These are phyloP conservation scores for Linnaemya tessellans DNA, from an alignment of 2,888 invertebrate genomes.

Conservation along the genomic window DNA sequence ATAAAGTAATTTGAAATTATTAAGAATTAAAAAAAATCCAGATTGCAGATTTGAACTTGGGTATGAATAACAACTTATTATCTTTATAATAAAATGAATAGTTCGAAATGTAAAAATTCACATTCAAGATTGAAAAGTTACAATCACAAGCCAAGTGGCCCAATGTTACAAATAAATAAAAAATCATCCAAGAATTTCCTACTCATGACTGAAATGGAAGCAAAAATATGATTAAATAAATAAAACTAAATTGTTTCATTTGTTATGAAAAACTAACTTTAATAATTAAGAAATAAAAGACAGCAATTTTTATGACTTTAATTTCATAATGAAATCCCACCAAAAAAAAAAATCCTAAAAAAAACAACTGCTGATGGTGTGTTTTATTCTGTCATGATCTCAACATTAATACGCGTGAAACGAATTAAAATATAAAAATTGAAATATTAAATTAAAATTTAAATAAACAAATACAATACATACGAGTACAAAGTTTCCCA, in stretches of 20 bases:
- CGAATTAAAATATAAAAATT: conserved; percentile 55
- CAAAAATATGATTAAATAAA: neutral
- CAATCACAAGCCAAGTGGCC: too few species aligned
- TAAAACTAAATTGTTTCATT: neutral
- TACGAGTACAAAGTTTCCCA: conserved; percentile 48
- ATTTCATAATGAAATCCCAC: conserved; percentile 26
- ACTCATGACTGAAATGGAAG: neutral
- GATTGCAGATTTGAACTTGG: too few species aligned
- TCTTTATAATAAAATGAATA: too few species aligned
- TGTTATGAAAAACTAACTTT: neutral
- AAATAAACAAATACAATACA: conserved; percentile 13
- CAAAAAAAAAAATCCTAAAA: neutral
- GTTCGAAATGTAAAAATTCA: too few species aligned
- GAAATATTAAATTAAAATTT: conserved; percentile 16
- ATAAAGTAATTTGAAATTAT: too few species aligned
- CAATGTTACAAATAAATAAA: too few species aligned
- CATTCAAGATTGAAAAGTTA: too few species aligned
- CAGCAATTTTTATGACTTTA: conserved; percentile 30
- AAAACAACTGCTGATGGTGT: neutral
- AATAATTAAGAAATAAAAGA: neutral
- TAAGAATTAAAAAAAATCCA: too few species aligned
- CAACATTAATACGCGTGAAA: conserved; percentile 53
- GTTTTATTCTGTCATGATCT: conserved; percentile 16
- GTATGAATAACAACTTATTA: too few species aligned
- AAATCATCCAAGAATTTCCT: too few species aligned